Percentiles rank a stretch among this genome's conserved stretches.
Evolutionary conservation across 2,797 vertebrate species (phyloP).

Genomic region (Etheostoma perlongum): DNA sequence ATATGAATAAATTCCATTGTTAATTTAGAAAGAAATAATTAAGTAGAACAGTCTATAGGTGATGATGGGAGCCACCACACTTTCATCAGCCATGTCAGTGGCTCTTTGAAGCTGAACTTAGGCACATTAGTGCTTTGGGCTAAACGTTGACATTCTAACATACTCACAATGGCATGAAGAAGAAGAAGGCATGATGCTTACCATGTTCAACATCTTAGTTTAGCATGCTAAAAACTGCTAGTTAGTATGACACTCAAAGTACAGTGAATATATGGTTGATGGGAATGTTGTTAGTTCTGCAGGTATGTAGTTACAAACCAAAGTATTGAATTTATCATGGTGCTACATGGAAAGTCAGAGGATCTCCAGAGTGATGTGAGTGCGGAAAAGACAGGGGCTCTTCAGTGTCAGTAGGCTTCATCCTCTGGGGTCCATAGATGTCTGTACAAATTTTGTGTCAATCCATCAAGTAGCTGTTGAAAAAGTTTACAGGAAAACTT

Average conservation of each 20-base stretch:
- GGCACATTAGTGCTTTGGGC: neutral
- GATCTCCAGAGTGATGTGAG: neutral
- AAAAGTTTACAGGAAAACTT: too few species aligned
- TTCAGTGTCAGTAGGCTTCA: neutral
- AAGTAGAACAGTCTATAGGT: neutral
- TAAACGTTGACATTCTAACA: neutral
- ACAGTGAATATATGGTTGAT: neutral
- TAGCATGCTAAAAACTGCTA: accelerated
- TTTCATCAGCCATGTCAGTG: neutral
- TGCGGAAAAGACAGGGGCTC: neutral
- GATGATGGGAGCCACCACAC: neutral
- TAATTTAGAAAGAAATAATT: neutral
- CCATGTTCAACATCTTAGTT: neutral
- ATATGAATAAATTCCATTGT: neutral
- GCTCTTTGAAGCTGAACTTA: neutral
- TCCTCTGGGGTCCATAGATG: neutral
- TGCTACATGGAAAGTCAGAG: neutral
- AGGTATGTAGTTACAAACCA: neutral
- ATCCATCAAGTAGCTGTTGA: too few species aligned
- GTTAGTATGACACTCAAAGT: neutral
- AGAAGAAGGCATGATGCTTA: neutral
- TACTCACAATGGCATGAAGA: neutral
- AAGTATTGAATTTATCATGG: neutral
- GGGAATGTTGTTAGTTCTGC: neutral
- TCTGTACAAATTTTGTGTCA: neutral